These are phyloP conservation scores for Passer domesticus DNA, from an alignment of 2,113 vertebrate genomes.

Conservation along the genomic window DNA sequence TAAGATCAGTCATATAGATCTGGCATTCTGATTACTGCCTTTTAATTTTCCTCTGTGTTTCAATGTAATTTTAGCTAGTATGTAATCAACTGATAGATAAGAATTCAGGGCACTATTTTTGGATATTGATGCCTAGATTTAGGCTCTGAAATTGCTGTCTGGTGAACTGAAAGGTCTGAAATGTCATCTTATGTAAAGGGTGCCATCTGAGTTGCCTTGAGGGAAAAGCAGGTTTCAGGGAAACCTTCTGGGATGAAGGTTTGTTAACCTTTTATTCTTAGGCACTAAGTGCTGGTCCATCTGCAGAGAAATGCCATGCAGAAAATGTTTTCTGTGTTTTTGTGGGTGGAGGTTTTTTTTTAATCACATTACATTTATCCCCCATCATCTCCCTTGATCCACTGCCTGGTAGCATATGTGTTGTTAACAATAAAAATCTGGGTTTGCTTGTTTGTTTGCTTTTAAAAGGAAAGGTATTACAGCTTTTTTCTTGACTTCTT, in stretches of 20 bases:
- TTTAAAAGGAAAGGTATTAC: conserved; percentile 12
- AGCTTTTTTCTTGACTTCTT: conserved; percentile 17
- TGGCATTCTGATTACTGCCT: conserved; percentile 11
- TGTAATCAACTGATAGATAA: conserved; percentile 29
- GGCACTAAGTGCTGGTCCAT: background rate
- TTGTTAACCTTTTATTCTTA: conserved; percentile 10
- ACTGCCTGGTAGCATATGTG: background rate
- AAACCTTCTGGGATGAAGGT: background rate
- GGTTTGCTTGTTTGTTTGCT: conserved; percentile 38
- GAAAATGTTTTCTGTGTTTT: background rate
- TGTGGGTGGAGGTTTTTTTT: background rate
- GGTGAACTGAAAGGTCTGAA: conserved; percentile 8
- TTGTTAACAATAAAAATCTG: conserved; percentile 24
- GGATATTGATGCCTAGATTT: conserved; percentile 17
- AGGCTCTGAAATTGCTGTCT: background rate
- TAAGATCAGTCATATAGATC: background rate
- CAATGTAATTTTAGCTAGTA: background rate
- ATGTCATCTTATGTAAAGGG: background rate
- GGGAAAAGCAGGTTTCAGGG: background rate
- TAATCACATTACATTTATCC: background rate
- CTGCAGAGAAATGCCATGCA: background rate
- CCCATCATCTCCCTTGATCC: background rate
- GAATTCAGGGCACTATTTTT: conserved; percentile 34
- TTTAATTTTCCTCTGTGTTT: conserved; percentile 22
- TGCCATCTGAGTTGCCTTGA: background rate